A percentile compares a stretch with the other conserved stretches of the same genome.
Evolutionary conservation across 92 coral and sea anemone genomes (phyloP).

Genomic region (Desmophyllum pertusum): DNA sequence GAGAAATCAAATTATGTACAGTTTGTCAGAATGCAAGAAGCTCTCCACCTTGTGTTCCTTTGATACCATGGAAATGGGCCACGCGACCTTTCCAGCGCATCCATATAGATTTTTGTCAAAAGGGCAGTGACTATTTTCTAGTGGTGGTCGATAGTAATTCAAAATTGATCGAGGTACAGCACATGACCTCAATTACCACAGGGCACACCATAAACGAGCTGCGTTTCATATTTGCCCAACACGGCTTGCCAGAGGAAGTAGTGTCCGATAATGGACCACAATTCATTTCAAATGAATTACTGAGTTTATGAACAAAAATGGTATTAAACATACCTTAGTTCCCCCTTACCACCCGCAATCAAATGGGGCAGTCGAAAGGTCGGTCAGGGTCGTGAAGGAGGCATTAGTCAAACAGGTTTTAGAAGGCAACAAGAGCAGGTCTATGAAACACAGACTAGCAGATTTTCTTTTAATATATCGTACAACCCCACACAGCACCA

Average conservation of each 20-base stretch:
- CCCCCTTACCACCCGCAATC: constrained; percentile 57
- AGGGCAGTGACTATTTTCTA: constrained; percentile 42
- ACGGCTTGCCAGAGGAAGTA: constrained; percentile 61
- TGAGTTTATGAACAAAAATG: constrained; percentile 35
- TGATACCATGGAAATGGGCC: constrained; percentile 75
- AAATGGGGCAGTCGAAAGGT: constrained; percentile 51
- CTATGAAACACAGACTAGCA: constrained; percentile 36
- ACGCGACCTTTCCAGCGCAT: constrained; percentile 55
- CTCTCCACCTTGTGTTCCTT: constrained; percentile 55
- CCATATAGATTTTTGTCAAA: constrained; percentile 58
- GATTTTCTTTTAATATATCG: constrained; percentile 16
- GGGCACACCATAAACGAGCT: constrained; percentile 34
- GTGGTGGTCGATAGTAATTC: constrained; percentile 45
- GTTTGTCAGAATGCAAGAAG: constrained; percentile 43
- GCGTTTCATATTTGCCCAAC: constrained; percentile 51
- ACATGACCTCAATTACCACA: constrained; percentile 50
- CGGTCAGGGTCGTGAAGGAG: constrained; percentile 39
- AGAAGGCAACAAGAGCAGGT: constrained; percentile 25
- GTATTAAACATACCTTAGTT: constrained; percentile 45
- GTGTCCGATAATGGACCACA: constrained; percentile 53
- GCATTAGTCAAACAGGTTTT: constrained; percentile 29
- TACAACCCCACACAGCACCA: constrained; percentile 29
- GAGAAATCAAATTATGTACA: constrained; percentile 35
- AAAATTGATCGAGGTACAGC: constrained; percentile 59
- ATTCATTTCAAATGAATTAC: constrained; percentile 1